phyloP scores from a whole-genome alignment of 2,113 vertebrate species.

The Sigmodon hispidus region DNA sequence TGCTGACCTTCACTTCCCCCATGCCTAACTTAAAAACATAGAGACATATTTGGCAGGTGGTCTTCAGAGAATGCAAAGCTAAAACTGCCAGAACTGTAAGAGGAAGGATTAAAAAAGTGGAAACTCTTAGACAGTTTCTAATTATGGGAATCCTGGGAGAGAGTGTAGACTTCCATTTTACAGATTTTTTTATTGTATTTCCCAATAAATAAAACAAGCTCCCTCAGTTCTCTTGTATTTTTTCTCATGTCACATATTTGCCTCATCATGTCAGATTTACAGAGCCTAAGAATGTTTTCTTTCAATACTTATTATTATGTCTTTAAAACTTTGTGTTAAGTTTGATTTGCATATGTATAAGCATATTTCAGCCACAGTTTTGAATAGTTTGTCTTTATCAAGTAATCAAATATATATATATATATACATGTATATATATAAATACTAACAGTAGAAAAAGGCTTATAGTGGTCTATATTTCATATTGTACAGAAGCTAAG shows the following conservation, averaged over 20 bases:
- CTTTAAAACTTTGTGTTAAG: not conserved
- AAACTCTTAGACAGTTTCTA: not conserved
- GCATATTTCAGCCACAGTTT: not conserved
- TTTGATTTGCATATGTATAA: not conserved
- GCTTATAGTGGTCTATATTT: not conserved
- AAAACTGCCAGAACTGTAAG: not conserved
- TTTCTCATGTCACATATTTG: not conserved
- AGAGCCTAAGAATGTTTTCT: not conserved
- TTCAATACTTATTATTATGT: not conserved
- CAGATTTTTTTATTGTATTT: not conserved
- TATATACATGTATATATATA: not conserved
- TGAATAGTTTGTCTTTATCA: not conserved
- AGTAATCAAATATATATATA: not conserved
- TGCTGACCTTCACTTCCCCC: not conserved
- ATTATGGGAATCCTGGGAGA: not conserved
- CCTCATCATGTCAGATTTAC: not conserved
- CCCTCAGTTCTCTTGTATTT: not conserved
- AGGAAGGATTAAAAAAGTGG: not conserved
- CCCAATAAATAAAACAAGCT: not conserved
- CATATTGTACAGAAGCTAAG: not conserved
- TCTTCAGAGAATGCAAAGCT: not conserved
- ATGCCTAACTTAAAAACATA: not conserved
- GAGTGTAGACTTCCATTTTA: not conserved
- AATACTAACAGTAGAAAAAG: not conserved
- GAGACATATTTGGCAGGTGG: not conserved